phyloP scores from a whole-genome alignment of 2,888 invertebrate species.

The Linnaemya tessellans region DNA sequence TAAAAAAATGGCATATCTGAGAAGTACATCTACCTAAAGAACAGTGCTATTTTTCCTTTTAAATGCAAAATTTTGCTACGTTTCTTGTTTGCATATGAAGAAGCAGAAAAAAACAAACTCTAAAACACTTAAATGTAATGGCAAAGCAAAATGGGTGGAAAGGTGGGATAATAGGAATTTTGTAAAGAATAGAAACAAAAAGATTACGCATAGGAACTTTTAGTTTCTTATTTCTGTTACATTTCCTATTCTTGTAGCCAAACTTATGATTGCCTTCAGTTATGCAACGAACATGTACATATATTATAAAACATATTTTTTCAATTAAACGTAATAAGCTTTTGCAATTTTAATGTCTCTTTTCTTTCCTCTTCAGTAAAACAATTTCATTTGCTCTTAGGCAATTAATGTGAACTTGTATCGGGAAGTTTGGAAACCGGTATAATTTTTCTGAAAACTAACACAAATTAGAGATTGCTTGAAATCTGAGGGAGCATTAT shows the following conservation, averaged over 20 bases:
- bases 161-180: background rate
- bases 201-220: background rate
- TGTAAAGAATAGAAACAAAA: background rate
- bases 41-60: background rate
- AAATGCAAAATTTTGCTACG: too few species aligned
- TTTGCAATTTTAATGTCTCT: background rate
- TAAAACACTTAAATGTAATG: background rate
- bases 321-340: constrained; percentile 43
- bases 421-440: background rate
- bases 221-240: background rate
- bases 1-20: too few species aligned
- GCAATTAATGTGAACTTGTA: background rate
- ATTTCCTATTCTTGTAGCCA: background rate
- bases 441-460: too few species aligned
- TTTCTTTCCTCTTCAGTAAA: background rate
- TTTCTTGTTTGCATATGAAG: too few species aligned
- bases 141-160: background rate
- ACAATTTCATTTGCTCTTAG: background rate
- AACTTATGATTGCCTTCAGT: constrained; percentile 38
- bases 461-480: too few species aligned
- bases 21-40: background rate
- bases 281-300: background rate
- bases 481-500: too few species aligned
- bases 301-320: constrained; percentile 21
- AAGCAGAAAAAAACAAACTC: background rate